Evolutionary conservation across 2,797 vertebrate genomes (phyloP), one percentile per base, ranked within the genome.

Genomic region (Acridotheres tristis): DNA sequence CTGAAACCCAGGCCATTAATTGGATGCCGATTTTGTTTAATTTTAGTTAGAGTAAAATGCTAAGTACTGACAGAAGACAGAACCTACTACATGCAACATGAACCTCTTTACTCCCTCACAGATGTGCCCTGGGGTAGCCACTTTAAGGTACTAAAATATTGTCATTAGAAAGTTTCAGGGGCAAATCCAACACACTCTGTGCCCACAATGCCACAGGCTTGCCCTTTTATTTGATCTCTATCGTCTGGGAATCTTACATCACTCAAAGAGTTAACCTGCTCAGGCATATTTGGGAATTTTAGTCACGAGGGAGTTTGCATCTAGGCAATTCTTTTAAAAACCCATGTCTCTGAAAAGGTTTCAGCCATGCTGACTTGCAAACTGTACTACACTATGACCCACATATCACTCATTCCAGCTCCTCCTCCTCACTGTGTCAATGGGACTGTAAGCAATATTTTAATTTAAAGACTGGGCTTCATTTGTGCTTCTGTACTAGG

Each of bases 41-140:
- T 92, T 96, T 96, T 85, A 93, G 80, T 36, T 89, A 94, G 97
- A 95, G 72, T n/a, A n/a, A n/a, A n/a, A n/a, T 81, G 59, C 45
- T 79, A 71, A 87, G 34, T 65, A 58, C 48, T 67, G 83, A 65
- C 74, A 95, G 67, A 85, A 90, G 82, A 88, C 65, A 94, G 96
- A 90, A 96, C 38, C 54, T 74, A 43, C 81, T 84, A 25, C 47
- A 85, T 71, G 77, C 48, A 85, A 66, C 68, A 89, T 84, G 95
- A 96, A 84, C 93, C 89, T 95, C 96, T 92, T 72, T 71, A 62
- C 55, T 76, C 43, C 66, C 75, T 69, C 29, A 11, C 5, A 91
- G 47, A 85, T n/a, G 58, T 83, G 75, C 89, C 87, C 78, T 57
- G 18, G 42, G 85, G 74, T 84, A 88, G 30, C 62, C 20, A 14